Base-by-base conservation (phyloP, 2,888 invertebrate genomes). In the Drosophila limbata region DNA sequence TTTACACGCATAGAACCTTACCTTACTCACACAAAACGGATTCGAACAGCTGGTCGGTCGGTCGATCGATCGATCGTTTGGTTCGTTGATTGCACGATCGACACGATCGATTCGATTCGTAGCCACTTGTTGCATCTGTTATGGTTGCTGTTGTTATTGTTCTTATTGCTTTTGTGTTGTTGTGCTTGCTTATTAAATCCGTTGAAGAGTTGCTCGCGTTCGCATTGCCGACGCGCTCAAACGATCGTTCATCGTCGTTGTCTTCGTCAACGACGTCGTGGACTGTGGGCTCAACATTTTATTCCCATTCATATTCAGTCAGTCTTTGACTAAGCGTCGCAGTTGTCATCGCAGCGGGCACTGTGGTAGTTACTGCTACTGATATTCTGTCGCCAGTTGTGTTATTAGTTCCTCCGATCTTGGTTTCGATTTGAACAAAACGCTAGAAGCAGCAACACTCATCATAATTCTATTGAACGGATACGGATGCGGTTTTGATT, bases 271-370 rank as follows among this genome's bases (percentile, higher is more conserved):
- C 25, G 52, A 8, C 61, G 15, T 63, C 51, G 63, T 69, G 31
- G 39, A 61, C 60, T 56, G 75, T 61, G 77, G 68, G 62, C 70
- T 56, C 65, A 77, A 77, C 78, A 77, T 65, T 51, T 57, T 51
- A 77, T 73, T 79, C 77, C 75, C 75, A 75, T 75, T 76, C 76
- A 76, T 76, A 76, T 76, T 76, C 76, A 76, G 76, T 77, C 85
- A 88, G 85, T 85, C 88, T 85, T 85, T 86, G 85, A 86, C 84
- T 88, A 73, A 81, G 81, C 86, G 78, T 77, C 77, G 70, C 74
- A 73, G 77, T 79, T 71, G 77, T 74, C 67, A 69, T 69, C 69
- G 73, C 61, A 70, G 68, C 80, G 73, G 73, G 55, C 73, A 77
- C 79, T 78, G 73, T 69, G 75, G 45, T 69, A 47, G 39, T 61